Evolutionary conservation across 1,140 invertebrate species (phyloP), one percentile per base, ranked within the genome.

Genomic region (Chrysoperla carnea): DNA sequence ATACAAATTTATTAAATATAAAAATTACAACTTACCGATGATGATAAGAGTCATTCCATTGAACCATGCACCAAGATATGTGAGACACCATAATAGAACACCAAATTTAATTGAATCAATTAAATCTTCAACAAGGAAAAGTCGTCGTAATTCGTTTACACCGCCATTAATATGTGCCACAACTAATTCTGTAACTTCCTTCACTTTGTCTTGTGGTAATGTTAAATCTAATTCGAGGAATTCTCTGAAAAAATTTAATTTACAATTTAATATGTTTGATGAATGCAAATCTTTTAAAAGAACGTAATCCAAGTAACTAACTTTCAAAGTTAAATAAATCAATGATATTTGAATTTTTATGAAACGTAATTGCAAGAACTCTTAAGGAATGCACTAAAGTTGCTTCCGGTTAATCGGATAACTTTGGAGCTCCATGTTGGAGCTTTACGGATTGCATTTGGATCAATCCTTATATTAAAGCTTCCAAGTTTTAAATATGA

Each of bases 11-110:
- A 23, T 23, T 23, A 23, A 23, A 23, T 23, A 23, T 23, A 23
- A 23, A 23, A 23, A 23, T 23, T 23, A 23, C 2, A 23, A 23
- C 69, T 68, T 62, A 93, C 88, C 82, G 56, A 95, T 73, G 55
- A 95, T 95, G 56, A 96, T 76, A 51, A 96, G 74, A 50, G 91
- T 95, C 76, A 97, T 85, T 59, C 92, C 92, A 68, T 96, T 97
- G 73, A 98, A 97, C 85, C 88, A 94, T 52, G 88, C 78, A 51
- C 93, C 93, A 52, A 97, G 72, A 62, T 96, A 97, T 27, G 93
- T 97, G 58, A 96, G 72, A 54, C 81, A 81, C 90, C 92, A 97
- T 54, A 96, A 70, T 48, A 90, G 65, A 46, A 92, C 75, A 51
- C 78, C 87, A 66, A 96, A 96, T 73, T 95, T 89, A 52, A 89